Conservation (phyloP, 2,113 vertebrate species). For the Siniperca knerii region DNA sequence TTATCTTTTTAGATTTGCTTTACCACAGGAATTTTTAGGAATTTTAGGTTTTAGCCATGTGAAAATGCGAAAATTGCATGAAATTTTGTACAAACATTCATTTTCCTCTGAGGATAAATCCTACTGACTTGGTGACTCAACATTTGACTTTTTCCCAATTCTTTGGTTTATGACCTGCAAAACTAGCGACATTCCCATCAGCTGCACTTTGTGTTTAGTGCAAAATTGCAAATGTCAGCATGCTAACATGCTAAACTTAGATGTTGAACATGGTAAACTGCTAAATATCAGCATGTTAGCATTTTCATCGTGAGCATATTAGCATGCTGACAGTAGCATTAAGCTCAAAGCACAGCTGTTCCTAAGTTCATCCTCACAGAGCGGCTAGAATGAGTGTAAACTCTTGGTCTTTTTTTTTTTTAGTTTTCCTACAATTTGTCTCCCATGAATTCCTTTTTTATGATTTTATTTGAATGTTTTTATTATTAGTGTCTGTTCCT, state of each 20-base stretch:
- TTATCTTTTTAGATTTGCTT: not conserved
- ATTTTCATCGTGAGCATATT: not conserved
- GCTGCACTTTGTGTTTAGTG: not conserved
- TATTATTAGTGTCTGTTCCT: not conserved
- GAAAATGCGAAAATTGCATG: not conserved
- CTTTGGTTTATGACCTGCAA: not conserved
- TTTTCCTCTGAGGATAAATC: not conserved
- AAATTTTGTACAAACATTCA: not conserved
- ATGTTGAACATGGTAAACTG: not conserved
- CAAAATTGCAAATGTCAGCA: not conserved
- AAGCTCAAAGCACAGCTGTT: not conserved
- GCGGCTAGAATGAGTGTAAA: too few relatives aligned
- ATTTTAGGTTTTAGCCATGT: not conserved
- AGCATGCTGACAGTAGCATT: not conserved
- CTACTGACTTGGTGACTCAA: too few relatives aligned
- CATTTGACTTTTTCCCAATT: not conserved
- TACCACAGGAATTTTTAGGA: not conserved
- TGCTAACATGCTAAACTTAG: not conserved
- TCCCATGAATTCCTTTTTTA: not conserved
- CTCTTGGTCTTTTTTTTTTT: too few relatives aligned
- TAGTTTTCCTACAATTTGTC: not conserved
- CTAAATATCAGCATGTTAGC: not conserved
- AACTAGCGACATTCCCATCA: not conserved
- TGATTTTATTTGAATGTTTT: not conserved
- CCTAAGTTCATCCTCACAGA: too few relatives aligned